phyloP scores from a whole-genome alignment of 2,797 vertebrate species.

The Sebastes baramenuke region DNA sequence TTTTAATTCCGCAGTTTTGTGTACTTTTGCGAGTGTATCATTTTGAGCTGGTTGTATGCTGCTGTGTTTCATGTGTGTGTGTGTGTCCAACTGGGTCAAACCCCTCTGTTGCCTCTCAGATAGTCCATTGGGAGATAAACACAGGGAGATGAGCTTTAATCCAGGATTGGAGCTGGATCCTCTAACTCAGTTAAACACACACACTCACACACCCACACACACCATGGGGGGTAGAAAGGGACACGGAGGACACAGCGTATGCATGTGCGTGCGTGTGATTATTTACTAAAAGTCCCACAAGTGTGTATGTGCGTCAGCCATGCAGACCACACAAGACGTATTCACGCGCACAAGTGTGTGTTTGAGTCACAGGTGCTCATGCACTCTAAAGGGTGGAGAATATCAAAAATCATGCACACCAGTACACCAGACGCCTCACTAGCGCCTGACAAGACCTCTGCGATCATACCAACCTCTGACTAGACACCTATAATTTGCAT shows the following conservation, averaged over 20 bases:
- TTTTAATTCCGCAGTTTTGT: neutral
- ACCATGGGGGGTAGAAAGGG: neutral
- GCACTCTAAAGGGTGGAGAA: too few species aligned
- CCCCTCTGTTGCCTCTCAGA: conserved; percentile 50
- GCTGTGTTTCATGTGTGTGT: neutral
- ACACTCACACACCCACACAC: neutral
- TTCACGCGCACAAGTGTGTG: neutral
- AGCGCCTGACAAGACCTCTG: too few species aligned
- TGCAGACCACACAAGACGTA: too few species aligned
- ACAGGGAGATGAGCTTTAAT: conserved; percentile 66
- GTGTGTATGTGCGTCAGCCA: too few species aligned
- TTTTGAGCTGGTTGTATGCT: neutral
- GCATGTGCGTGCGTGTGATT: too few species aligned
- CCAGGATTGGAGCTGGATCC: conserved; percentile 68
- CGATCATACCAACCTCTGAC: too few species aligned
- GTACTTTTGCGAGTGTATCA: neutral
- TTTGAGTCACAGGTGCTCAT: too few species aligned
- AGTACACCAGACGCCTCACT: too few species aligned
- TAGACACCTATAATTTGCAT: too few species aligned
- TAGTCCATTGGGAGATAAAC: conserved; percentile 60
- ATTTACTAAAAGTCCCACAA: too few species aligned
- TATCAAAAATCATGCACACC: too few species aligned
- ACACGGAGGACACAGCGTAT: neutral
- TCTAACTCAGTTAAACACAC: conserved; percentile 74
- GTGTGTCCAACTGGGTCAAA: conserved; percentile 66